Conservation (phyloP, 2,888 invertebrate genomes). For the Ormyrus rosae region DNA sequence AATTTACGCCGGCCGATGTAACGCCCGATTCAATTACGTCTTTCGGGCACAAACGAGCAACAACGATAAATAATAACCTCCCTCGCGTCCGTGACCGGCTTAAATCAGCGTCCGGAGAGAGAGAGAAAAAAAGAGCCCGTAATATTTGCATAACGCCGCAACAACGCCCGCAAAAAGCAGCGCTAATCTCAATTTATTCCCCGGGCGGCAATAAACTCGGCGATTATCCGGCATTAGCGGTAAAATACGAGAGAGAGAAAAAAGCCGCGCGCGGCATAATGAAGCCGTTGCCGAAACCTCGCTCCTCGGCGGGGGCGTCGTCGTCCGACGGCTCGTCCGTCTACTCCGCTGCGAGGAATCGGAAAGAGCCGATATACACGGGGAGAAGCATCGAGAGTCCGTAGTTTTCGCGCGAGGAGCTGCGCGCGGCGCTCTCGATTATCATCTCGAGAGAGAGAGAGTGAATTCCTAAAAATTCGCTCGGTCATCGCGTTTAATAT, state of each 20-base stretch:
- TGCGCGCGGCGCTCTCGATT: neutral
- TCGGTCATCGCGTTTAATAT: slow-evolving; percentile 70
- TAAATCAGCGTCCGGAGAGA: too few species aligned
- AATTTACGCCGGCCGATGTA: too few species aligned
- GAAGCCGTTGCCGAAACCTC: slow-evolving; percentile 6
- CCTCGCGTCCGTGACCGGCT: too few species aligned
- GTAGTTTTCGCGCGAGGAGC: neutral
- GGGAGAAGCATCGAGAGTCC: neutral
- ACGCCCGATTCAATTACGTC: too few species aligned
- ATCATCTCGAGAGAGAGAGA: neutral
- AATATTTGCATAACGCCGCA: too few species aligned
- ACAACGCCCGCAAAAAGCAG: neutral
- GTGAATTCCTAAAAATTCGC: slow-evolving; percentile 61
- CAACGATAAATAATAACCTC: too few species aligned
- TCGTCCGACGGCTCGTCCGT: neutral
- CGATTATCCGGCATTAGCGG: slow-evolving; percentile 11
- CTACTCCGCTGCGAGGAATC: neutral
- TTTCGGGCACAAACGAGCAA: too few species aligned
- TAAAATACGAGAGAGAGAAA: neutral
- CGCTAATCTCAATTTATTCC: slow-evolving; percentile 22
- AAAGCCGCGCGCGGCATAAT: neutral
- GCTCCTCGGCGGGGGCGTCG: neutral
- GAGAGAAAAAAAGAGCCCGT: too few species aligned
- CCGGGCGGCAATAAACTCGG: slow-evolving; percentile 5
- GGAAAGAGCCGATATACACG: neutral